These are phyloP conservation scores for Acipenser oxyrinchus DNA, from an alignment of 2,797 vertebrate species.

Conservation along the genomic window DNA sequence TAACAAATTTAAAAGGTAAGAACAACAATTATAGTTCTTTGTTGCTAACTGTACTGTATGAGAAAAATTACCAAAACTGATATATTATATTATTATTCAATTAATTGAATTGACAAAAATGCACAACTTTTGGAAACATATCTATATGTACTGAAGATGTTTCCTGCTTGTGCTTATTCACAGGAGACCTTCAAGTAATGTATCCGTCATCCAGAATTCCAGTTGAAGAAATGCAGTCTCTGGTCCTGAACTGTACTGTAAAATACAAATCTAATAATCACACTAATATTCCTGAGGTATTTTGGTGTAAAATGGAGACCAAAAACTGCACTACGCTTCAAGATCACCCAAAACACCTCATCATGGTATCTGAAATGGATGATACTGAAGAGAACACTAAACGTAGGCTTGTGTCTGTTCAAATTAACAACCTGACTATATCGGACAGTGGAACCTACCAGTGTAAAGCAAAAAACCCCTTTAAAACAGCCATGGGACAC, in stretches of 20 bases:
- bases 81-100: neutral
- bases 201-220: neutral
- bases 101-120: neutral
- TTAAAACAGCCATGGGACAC: neutral
- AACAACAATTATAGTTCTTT: neutral
- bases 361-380: neutral
- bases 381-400: neutral
- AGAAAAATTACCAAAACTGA: neutral
- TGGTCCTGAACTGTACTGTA: neutral
- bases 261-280: neutral
- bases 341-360: neutral
- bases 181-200: neutral
- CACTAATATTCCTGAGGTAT: neutral
- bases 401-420: neutral
- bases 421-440: neutral
- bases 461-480: neutral
- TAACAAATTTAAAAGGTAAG: neutral
- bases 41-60: neutral
- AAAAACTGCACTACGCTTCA: neutral
- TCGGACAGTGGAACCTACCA: neutral
- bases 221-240: neutral
- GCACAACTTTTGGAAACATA: neutral
- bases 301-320: neutral
- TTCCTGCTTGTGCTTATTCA: no score
- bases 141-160: neutral